Conservation (phyloP, 2,113 vertebrate species). For the Picathartes gymnocephalus region DNA sequence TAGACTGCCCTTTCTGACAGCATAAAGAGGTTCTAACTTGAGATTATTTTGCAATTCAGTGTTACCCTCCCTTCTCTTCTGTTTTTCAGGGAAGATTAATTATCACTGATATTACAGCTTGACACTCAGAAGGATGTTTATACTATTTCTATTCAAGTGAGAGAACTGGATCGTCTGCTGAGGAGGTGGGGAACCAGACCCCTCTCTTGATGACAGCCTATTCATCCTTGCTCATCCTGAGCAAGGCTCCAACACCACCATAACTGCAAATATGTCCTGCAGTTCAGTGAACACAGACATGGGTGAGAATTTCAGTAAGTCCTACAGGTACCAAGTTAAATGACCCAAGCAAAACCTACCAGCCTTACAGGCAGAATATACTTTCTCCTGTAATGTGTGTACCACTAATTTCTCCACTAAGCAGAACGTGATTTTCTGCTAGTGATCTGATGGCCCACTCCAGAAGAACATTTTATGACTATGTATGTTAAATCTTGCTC, state of each 20-base stretch:
- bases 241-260: not conserved
- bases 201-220: not conserved
- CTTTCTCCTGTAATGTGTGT: not conserved
- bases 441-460: not conserved
- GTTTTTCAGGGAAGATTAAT: not conserved
- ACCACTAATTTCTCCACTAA: not conserved
- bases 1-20: not conserved
- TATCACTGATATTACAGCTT: not conserved
- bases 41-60: not conserved
- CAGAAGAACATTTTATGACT: slow-evolving; percentile 37
- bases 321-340: not conserved
- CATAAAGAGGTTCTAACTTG: not conserved
- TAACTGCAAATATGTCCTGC: not conserved
- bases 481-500: slow-evolving; percentile 59
- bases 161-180: not conserved
- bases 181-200: not conserved
- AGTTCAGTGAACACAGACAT: not conserved
- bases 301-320: not conserved
- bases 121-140: not conserved
- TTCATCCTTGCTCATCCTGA: not conserved
- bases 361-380: not conserved
- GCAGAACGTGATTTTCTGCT: not conserved
- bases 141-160: not conserved
- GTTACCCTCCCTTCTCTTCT: not conserved
- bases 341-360: not conserved